Percentiles rank a stretch among this genome's conserved stretches.
phyloP scores from a whole-genome alignment of 2,888 invertebrate species.

The Frankliniella intonsa region DNA sequence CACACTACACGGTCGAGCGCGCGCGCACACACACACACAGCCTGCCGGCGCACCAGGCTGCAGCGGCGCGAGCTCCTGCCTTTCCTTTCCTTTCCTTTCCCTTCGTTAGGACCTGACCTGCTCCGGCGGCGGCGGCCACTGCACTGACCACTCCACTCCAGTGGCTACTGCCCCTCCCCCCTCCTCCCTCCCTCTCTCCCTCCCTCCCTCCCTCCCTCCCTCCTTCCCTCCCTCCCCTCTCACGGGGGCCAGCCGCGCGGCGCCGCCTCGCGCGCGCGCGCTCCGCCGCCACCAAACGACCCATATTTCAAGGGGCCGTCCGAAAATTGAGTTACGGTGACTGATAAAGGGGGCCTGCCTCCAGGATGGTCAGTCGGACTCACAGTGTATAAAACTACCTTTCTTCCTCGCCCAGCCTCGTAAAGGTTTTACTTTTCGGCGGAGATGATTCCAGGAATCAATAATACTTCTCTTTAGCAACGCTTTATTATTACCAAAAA shows the following conservation, averaged over 20 bases:
- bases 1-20: neutral
- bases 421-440: too few relatives aligned
- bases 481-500: too few relatives aligned
- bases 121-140: neutral
- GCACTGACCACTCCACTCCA: conserved; percentile 20
- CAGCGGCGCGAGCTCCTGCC: neutral
- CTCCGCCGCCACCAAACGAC: conserved; percentile 7
- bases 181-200: neutral
- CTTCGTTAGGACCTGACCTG: neutral
- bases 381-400: too few relatives aligned
- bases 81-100: neutral
- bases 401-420: too few relatives aligned
- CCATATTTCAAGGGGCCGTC: conserved; percentile 12
- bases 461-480: too few relatives aligned
- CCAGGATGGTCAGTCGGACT: neutral
- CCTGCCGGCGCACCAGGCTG: conserved; percentile 39
- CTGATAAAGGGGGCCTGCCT: neutral
- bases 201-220: neutral
- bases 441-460: too few relatives aligned
- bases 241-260: neutral
- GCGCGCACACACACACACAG: conserved; percentile 39
- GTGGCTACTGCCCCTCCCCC: neutral
- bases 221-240: neutral
- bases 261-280: neutral
- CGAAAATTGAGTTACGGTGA: neutral